Percentiles rank a stretch among this genome's conserved stretches.
These are phyloP conservation scores for Chamaea fasciata DNA, from an alignment of 2,113 vertebrate species.

Conservation along the genomic window DNA sequence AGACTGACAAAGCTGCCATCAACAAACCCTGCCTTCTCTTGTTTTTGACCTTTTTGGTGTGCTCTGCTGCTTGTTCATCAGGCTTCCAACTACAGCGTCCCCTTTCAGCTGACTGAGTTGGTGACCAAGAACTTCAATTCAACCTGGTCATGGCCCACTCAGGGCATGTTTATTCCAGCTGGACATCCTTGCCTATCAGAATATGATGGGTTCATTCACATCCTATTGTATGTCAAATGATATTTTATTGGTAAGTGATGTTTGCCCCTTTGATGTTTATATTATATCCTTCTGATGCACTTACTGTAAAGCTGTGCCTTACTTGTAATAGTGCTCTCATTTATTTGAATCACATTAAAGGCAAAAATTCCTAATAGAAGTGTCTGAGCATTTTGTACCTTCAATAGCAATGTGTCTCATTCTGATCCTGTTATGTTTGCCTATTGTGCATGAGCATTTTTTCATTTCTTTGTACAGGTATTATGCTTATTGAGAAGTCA, in stretches of 20 bases:
- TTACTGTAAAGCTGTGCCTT: background rate
- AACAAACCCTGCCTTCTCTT: background rate
- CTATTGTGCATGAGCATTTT: accelerated
- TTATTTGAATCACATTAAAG: background rate
- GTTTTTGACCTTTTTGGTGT: background rate
- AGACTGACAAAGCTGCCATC: background rate
- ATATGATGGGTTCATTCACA: background rate
- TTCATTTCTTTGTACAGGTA: background rate
- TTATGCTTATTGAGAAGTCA: background rate
- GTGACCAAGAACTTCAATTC: background rate
- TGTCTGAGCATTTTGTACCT: background rate
- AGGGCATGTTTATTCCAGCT: background rate
- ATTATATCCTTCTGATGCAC: background rate
- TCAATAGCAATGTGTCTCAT: background rate
- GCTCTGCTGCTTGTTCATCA: background rate
- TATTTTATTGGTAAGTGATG: background rate
- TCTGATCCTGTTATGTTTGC: background rate
- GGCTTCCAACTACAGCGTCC: background rate
- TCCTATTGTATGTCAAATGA: background rate
- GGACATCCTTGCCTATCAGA: background rate
- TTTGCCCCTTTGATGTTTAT: background rate
- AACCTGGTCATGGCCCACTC: background rate
- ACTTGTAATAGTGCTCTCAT: background rate
- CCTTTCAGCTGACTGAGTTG: background rate
- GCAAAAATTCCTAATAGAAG: background rate